Percentiles rank a stretch among this genome's conserved stretches.
Evolutionary conservation across 2,113 vertebrate species (phyloP).

Genomic region (Trichechus manatus): DNA sequence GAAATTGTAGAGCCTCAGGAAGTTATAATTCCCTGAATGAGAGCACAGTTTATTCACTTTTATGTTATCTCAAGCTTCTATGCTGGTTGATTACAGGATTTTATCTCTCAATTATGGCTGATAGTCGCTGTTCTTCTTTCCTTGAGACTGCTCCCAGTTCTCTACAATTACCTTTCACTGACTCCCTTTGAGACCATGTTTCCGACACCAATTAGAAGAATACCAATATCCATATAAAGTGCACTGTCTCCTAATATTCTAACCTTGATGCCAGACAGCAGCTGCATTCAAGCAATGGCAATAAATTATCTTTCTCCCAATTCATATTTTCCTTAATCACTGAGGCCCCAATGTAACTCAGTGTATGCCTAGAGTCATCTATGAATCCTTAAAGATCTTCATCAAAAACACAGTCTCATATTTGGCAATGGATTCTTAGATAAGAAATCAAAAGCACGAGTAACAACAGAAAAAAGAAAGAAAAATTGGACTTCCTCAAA

Average conservation of each 20-base stretch:
- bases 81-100: too few species aligned
- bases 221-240: neutral
- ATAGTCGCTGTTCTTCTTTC: neutral
- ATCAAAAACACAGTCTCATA: neutral
- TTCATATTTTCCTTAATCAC: neutral
- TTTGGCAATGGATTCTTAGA: too few species aligned
- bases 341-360: neutral
- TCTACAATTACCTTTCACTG: neutral
- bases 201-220: neutral
- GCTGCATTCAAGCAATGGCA: accelerated
- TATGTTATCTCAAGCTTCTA: neutral
- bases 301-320: neutral
- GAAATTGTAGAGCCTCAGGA: neutral
- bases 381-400: neutral
- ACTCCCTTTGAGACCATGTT: neutral
- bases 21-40: neutral
- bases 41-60: neutral
- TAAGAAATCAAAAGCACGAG: too few species aligned
- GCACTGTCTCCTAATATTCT: neutral
- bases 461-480: too few species aligned
- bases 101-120: neutral
- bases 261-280: neutral
- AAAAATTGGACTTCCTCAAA: too few species aligned
- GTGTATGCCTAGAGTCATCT: neutral
- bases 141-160: neutral